These are phyloP conservation scores for Nanorana parkeri DNA, from an alignment of 2,113 vertebrate species.

Conservation along the genomic window DNA sequence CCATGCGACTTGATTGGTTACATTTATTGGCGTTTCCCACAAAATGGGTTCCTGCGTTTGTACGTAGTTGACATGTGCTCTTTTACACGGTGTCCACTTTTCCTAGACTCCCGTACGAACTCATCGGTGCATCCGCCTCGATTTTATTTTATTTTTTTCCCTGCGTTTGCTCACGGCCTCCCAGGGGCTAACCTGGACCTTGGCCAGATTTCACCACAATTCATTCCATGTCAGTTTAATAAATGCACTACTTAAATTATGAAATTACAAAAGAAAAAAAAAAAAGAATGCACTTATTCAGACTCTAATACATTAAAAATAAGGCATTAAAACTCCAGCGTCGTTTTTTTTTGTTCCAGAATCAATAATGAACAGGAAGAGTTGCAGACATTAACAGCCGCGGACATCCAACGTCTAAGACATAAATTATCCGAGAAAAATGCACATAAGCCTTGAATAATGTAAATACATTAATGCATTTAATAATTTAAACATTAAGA, in stretches of 20 bases:
- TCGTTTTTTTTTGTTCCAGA: conserved; percentile 85
- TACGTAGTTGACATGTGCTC: no score
- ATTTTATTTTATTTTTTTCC: neutral
- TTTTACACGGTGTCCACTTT: neutral
- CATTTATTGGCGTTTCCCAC: no score
- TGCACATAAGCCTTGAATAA: conserved; percentile 99
- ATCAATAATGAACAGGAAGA: conserved; percentile 99
- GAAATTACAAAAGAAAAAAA: conserved; percentile 99
- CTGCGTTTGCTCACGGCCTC: conserved; percentile 68
- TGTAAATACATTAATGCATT: conserved; percentile 99
- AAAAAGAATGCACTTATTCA: conserved; percentile 98
- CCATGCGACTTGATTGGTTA: no score
- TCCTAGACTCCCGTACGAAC: neutral
- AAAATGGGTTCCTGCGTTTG: no score
- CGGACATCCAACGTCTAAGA: conserved; percentile 96
- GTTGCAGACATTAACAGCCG: conserved; percentile 92
- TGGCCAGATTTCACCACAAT: conserved; percentile 83
- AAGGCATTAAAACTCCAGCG: conserved; percentile 94
- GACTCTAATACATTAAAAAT: conserved; percentile 98
- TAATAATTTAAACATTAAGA: conserved; percentile 99
- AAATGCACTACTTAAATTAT: conserved; percentile 99
- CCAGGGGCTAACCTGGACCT: conserved; percentile 71
- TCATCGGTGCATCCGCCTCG: conserved; percentile 8
- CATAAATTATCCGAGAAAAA: conserved; percentile 99
- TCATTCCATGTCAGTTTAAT: conserved; percentile 92